A percentile compares a stretch with the other conserved stretches of the same genome.
Conservation (phyloP, 92 coral and sea anemone species). For the Meandrina meandrites region DNA sequence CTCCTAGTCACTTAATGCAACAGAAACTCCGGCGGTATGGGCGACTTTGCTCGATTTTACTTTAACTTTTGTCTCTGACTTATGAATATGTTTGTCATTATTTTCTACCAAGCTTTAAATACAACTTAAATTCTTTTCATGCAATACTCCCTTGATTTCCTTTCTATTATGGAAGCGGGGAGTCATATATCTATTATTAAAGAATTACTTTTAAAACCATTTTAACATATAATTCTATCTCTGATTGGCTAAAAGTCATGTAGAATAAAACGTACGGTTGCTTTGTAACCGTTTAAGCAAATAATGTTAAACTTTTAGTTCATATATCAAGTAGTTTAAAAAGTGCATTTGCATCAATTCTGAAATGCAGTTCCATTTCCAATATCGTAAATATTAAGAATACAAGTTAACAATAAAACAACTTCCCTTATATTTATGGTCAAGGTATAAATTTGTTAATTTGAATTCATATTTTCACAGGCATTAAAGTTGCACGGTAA, state of each 20-base stretch:
- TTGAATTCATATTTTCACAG: background rate
- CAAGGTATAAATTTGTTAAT: background rate
- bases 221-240: background rate
- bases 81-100: too few relatives aligned
- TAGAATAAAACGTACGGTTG: background rate
- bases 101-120: too few relatives aligned
- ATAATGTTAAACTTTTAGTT: background rate
- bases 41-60: too few relatives aligned
- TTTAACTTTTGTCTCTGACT: too few relatives aligned
- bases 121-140: background rate
- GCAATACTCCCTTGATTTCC: too few relatives aligned
- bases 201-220: background rate
- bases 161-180: too few relatives aligned
- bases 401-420: background rate
- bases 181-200: background rate
- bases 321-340: background rate
- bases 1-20: too few relatives aligned
- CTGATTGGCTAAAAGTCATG: background rate
- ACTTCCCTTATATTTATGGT: background rate
- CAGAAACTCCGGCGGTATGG: too few relatives aligned
- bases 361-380: background rate
- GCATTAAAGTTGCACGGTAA: background rate
- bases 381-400: background rate
- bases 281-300: background rate
- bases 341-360: background rate